Percentiles rank a stretch among this genome's conserved stretches.
Evolutionary conservation across 2,113 vertebrate species (phyloP).

Genomic region (Ramphastos sulfuratus): DNA sequence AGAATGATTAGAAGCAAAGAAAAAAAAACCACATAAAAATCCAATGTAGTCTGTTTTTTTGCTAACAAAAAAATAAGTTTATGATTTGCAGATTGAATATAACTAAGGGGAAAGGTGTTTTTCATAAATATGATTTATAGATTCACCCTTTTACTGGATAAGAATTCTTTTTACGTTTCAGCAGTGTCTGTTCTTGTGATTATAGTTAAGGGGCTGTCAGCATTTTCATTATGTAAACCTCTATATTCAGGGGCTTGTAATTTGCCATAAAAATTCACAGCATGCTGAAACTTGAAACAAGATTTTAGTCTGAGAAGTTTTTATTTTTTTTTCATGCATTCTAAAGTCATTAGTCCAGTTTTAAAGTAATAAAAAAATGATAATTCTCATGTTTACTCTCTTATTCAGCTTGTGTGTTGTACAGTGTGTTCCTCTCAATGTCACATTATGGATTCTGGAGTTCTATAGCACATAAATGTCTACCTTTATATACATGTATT

Average conservation of each 20-base stretch:
- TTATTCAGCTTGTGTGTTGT: neutral
- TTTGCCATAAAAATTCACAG: conserved; percentile 45
- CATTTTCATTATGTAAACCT: conserved; percentile 48
- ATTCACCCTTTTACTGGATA: conserved; percentile 51
- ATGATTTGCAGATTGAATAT: conserved; percentile 67
- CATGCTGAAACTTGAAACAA: conserved; percentile 45
- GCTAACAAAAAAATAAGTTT: conserved; percentile 40
- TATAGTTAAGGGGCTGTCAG: conserved; percentile 42
- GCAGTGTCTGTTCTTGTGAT: conserved; percentile 20
- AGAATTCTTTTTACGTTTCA: conserved; percentile 37
- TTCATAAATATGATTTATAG: conserved; percentile 64
- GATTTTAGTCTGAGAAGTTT: neutral
- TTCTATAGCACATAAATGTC: neutral
- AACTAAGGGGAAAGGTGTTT: conserved; percentile 67
- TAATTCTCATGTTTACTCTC: neutral
- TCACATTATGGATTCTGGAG: neutral
- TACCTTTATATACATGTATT: neutral
- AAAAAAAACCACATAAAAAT: conserved; percentile 26
- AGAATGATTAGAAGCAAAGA: conserved; percentile 29
- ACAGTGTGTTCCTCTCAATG: neutral
- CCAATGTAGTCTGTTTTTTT: conserved; percentile 46
- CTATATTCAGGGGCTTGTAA: conserved; percentile 29
- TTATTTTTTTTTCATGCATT: neutral
- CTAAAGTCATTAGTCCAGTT: neutral
- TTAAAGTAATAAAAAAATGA: conserved; percentile 8